Conservation (phyloP, 2,113 vertebrate genomes). For the Tautogolabrus adspersus region DNA sequence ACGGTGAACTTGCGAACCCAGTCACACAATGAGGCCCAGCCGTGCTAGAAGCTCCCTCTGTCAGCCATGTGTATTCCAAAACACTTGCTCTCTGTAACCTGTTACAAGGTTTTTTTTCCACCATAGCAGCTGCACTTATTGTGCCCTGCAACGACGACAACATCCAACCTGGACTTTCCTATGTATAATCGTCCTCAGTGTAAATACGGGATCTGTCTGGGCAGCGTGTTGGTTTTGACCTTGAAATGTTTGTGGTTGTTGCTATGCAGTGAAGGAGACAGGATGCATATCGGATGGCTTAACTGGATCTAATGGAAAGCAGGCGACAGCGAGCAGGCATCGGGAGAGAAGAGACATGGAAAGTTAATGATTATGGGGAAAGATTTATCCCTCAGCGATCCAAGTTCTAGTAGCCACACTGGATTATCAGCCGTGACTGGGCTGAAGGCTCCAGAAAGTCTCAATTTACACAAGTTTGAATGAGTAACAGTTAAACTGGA, state of each 20-base stretch:
- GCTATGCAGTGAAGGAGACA: conserved; percentile 8
- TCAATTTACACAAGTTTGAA: conserved; percentile 10
- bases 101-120: conserved; percentile 62
- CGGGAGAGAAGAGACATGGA: neutral
- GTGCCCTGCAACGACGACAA: conserved; percentile 39
- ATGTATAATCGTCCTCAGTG: conserved; percentile 10
- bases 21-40: conserved; percentile 5
- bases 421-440: conserved; percentile 37
- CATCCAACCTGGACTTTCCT: conserved; percentile 39
- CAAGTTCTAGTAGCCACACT: conserved; percentile 24
- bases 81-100: conserved; percentile 39
- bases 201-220: conserved; percentile 38
- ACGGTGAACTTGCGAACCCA: conserved; percentile 31
- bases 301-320: conserved; percentile 45
- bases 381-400: neutral
- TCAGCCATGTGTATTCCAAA: conserved; percentile 55
- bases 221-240: conserved; percentile 4
- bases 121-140: conserved; percentile 38
- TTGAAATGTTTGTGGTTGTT: conserved; percentile 41
- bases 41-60: conserved; percentile 37
- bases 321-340: conserved; percentile 14
- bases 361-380: conserved; percentile 8
- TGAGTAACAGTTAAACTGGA: neutral
- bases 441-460: conserved; percentile 4
- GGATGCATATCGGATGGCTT: conserved; percentile 21